phyloP scores from a whole-genome alignment of 2,113 vertebrate species.

The Lepidothrix coronata region DNA sequence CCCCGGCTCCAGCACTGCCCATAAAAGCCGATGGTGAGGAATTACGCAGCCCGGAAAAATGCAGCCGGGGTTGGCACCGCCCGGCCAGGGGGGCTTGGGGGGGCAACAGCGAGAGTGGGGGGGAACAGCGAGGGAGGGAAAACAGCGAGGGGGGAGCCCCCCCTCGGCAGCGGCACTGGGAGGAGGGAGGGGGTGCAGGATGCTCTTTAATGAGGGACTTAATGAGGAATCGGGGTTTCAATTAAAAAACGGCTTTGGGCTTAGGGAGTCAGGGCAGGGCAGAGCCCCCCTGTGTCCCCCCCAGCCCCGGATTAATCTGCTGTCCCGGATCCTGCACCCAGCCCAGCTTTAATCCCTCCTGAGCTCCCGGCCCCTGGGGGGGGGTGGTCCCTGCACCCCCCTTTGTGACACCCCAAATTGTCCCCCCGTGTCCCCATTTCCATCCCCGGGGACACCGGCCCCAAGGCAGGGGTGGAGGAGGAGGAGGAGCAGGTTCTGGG shows the following conservation, averaged over 20 bases:
- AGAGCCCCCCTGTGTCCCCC: background rate
- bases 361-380: background rate
- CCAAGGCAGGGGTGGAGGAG: background rate
- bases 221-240: background rate
- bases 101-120: background rate
- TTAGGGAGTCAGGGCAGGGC: slow-evolving; percentile 22
- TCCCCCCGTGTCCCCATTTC: rapidly evolving
- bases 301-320: background rate
- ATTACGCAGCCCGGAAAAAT: slow-evolving; percentile 56
- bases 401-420: background rate
- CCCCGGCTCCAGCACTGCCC: slow-evolving; percentile 5
- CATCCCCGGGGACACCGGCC: background rate
- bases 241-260: slow-evolving; percentile 8
- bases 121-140: background rate
- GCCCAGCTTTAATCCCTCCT: background rate
- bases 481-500: background rate
- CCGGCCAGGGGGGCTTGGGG: background rate
- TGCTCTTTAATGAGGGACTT: background rate
- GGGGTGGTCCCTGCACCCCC: background rate
- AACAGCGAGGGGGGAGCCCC: background rate
- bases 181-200: background rate
- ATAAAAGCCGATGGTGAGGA: slow-evolving; percentile 43
- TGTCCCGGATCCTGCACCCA: background rate
- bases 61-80: background rate
- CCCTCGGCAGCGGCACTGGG: background rate